Conservation (phyloP, 1,140 invertebrate species). For the Bombus fervidus region DNA sequence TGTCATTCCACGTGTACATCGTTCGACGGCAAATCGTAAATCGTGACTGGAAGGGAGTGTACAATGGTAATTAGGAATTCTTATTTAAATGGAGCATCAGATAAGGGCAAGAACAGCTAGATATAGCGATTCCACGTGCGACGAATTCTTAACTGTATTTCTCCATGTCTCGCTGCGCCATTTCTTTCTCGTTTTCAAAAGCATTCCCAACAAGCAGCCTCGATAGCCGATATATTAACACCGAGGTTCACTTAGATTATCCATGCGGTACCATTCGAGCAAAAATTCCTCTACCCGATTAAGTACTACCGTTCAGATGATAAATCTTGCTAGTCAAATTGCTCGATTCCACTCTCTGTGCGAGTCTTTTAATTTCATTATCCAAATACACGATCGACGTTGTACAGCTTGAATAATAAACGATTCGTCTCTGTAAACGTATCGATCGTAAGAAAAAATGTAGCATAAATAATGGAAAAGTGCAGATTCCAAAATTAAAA, state of each 20-base stretch:
- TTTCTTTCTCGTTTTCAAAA: conserved; percentile 1
- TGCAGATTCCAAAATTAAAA: too few relatives aligned
- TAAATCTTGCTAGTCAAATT: too few relatives aligned
- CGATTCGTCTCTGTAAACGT: too few relatives aligned
- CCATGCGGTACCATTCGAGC: neutral
- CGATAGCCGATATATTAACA: neutral
- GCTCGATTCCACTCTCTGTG: too few relatives aligned
- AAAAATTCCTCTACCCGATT: neutral
- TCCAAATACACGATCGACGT: too few relatives aligned
- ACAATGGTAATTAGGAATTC: conserved; percentile 76
- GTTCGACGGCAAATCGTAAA: conserved; percentile 33
- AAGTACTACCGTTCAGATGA: accelerated
- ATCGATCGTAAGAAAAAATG: too few relatives aligned
- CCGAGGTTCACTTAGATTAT: neutral
- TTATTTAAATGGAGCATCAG: conserved; percentile 77
- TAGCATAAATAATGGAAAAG: too few relatives aligned
- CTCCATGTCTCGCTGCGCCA: conserved; percentile 16
- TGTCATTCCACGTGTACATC: conserved; percentile 29
- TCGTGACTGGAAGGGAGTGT: conserved; percentile 49
- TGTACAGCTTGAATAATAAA: too few relatives aligned
- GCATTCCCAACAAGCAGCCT: neutral
- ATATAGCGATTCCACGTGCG: conserved; percentile 72
- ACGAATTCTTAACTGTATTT: conserved; percentile 77
- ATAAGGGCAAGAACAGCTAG: conserved; percentile 73
- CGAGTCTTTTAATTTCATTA: too few relatives aligned